Base-by-base conservation (phyloP, 2,888 invertebrate species). In the Epiblema foenella region DNA sequence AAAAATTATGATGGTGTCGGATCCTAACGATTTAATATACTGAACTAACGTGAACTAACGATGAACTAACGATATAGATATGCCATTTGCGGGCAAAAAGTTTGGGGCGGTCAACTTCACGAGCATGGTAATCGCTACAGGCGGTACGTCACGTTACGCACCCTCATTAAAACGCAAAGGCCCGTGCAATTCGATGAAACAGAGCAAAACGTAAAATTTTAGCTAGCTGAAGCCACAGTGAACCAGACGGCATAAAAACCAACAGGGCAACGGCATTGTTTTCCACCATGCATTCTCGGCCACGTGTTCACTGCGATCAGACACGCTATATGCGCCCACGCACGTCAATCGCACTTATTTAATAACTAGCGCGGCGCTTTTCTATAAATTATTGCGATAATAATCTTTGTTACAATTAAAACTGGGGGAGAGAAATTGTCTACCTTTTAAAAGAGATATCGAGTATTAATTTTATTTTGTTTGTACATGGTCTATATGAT, bases 291-390 rank as follows among this genome's bases (percentile, higher is more conserved):
- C 70, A 70, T 70, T 60, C 65, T 46, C 69, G 42, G 69, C 59
- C 70, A 70, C 65, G 65, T 70, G 70, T 65, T 65, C 20, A 54
- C 29, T 24, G 46, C 42, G 59, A 64, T 69, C 60, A 57, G 63
- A 52, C 46, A 70, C 59, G 70, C 52, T 60, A 33, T 5, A 56
- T 46, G 69, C 66, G 70, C 66, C 15, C 56, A 17, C 71, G 71
- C 71, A 66, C 66, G 56, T 39, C 67, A 67, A 42, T 70, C 33
- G 59, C 65, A 66, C 54, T 70, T 71, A 71, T 71, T 71, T 71
- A 66, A 71, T 67, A 57, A 57, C 52, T 57, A 57, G 63, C 37
- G 54, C 49, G 56, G 49, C 58, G 49, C 52, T 59, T 69, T 69
- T 69, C 65, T 70, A 58, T 69, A 51, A 63, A 66, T 70, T 66